Evolutionary conservation across 2,797 vertebrate genomes (phyloP).

Genomic region (Cichlasoma orientale): DNA sequence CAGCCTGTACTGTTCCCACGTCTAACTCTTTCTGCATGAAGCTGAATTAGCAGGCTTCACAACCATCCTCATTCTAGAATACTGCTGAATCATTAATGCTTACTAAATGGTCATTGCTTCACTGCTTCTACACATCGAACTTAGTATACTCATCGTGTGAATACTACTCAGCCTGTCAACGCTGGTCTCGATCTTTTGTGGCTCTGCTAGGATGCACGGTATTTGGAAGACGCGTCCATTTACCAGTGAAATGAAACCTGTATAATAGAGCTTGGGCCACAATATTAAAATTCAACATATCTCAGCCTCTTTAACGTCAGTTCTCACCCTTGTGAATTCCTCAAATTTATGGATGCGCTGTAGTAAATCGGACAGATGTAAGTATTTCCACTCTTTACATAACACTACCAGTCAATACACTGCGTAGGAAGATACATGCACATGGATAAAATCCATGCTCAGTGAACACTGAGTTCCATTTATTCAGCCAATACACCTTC

Average conservation of each 20-base stretch:
- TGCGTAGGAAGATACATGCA: constrained; percentile 35
- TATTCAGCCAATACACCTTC: neutral
- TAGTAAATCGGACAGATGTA: neutral
- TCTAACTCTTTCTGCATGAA: too few relatives aligned
- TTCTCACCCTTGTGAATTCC: too few relatives aligned
- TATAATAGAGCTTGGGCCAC: neutral
- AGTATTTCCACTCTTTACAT: constrained; percentile 20
- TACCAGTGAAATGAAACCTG: neutral
- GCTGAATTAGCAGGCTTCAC: too few relatives aligned
- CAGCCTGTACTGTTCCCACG: too few relatives aligned
- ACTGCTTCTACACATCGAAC: too few relatives aligned
- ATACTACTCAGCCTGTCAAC: too few relatives aligned
- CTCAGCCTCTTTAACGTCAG: neutral
- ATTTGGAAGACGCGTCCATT: neutral
- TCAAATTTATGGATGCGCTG: neutral
- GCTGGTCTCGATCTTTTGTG: too few relatives aligned
- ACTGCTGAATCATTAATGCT: too few relatives aligned
- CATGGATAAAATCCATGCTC: neutral
- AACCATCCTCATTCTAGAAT: too few relatives aligned
- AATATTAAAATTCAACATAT: neutral
- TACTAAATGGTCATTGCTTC: too few relatives aligned
- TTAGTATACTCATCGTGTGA: too few relatives aligned
- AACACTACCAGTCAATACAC: constrained; percentile 7
- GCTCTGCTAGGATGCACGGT: neutral
- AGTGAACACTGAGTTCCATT: neutral